Evolutionary conservation across 2,797 vertebrate species (phyloP).

Genomic region (Diplodus puntazzo): DNA sequence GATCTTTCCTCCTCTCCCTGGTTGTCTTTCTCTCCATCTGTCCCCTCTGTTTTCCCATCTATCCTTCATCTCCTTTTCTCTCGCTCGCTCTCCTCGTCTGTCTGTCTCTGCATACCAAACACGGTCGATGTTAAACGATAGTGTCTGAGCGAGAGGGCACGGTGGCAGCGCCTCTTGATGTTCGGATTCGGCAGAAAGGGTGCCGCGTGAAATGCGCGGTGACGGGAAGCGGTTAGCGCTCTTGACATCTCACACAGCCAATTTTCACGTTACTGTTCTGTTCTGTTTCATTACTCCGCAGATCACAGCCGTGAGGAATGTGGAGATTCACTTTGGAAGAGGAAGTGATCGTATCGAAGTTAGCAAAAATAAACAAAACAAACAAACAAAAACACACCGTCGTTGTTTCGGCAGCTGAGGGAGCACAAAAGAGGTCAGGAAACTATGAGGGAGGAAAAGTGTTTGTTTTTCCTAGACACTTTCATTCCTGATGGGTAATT

Average conservation of each 20-base stretch:
- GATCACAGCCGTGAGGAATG: slow-evolving; percentile 61
- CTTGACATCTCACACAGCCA: slow-evolving; percentile 66
- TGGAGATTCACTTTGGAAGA: slow-evolving; percentile 52
- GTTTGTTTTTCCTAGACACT: slow-evolving; percentile 61
- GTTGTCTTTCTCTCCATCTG: slow-evolving; percentile 65
- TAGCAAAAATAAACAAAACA: slow-evolving; percentile 34
- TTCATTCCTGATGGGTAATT: slow-evolving; percentile 53
- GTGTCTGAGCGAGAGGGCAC: slow-evolving; percentile 50
- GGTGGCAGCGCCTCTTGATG: slow-evolving; percentile 52
- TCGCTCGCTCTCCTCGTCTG: slow-evolving; percentile 34
- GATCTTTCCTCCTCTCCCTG: slow-evolving; percentile 49
- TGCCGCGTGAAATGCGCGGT: slow-evolving; percentile 61
- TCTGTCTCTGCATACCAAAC: slow-evolving; percentile 62
- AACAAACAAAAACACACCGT: background rate
- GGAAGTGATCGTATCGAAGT: slow-evolving; percentile 38
- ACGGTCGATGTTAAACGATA: slow-evolving; percentile 62
- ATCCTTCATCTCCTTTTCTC: slow-evolving; percentile 59
- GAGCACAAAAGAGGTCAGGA: slow-evolving; percentile 50
- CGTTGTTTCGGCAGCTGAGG: slow-evolving; percentile 27
- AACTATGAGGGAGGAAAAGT: slow-evolving; percentile 35
- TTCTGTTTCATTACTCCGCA: slow-evolving; percentile 64
- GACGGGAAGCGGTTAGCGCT: slow-evolving; percentile 56
- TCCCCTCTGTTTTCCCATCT: slow-evolving; percentile 53
- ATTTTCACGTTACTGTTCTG: slow-evolving; percentile 69
- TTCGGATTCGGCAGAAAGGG: slow-evolving; percentile 47